A percentile compares a stretch with the other conserved stretches of the same genome.
Evolutionary conservation across 2,797 vertebrate species (phyloP).

Genomic region (Onychomys torridus): DNA sequence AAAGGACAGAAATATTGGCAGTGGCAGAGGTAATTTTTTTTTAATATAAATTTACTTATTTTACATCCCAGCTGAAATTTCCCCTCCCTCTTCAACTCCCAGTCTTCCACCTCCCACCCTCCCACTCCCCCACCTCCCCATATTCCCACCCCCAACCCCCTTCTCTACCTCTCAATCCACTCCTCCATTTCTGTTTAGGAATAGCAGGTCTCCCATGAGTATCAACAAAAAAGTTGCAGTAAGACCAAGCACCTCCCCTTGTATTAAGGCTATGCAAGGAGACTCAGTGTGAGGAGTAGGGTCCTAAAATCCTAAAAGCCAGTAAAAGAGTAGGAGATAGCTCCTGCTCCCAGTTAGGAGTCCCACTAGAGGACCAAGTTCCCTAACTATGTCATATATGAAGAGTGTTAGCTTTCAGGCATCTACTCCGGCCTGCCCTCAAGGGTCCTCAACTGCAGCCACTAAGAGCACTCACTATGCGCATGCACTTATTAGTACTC

Average conservation of each 20-base stretch:
- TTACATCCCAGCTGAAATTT: too few species aligned
- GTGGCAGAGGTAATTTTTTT: too few species aligned
- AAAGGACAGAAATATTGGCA: not conserved
- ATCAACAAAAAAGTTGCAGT: not conserved
- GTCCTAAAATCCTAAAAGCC: not conserved
- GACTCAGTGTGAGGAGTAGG: not conserved
- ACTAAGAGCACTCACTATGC: too few species aligned
- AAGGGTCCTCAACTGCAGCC: too few species aligned
- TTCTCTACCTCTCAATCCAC: not conserved
- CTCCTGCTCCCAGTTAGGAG: not conserved
- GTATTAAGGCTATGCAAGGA: not conserved
- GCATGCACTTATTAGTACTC: too few species aligned
- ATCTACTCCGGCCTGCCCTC: too few species aligned
- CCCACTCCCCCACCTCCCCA: not conserved
- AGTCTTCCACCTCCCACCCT: not conserved
- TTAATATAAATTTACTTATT: too few species aligned
- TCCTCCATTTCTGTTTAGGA: not conserved
- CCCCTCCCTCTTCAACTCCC: not conserved
- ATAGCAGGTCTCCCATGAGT: not conserved
- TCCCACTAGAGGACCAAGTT: not conserved
- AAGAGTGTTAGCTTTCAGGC: not conserved
- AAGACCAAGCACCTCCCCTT: not conserved
- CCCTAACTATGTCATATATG: not conserved
- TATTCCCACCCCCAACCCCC: not conserved
- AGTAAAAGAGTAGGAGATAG: not conserved